phyloP scores from a whole-genome alignment of 2,888 invertebrate species.

The Encarsia formosa region DNA sequence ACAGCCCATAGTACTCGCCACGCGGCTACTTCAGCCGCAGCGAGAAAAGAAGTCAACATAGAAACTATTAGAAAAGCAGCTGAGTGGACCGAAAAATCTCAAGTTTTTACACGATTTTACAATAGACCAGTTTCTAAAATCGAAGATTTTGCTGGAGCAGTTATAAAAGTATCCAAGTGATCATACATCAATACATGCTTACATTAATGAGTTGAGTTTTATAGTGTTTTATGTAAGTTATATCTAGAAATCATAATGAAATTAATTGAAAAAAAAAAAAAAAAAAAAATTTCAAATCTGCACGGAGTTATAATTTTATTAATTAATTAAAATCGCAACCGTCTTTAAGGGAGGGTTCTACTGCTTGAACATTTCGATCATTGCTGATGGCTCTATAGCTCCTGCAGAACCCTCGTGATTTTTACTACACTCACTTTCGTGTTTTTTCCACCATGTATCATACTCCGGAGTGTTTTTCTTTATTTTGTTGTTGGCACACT shows the following conservation, averaged over 20 bases:
- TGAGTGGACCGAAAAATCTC: slow-evolving; percentile 15
- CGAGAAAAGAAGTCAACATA: slow-evolving; percentile 10
- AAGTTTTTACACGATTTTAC: slow-evolving; percentile 14
- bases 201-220: no score
- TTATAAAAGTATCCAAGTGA: neutral
- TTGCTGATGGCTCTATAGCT: no score
- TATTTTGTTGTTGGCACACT: no score
- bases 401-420: no score
- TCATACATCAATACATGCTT: no score
- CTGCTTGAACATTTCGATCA: no score
- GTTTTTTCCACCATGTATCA: no score
- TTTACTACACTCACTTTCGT: no score
- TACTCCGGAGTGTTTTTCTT: no score
- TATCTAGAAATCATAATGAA: neutral
- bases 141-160: neutral
- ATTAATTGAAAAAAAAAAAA: neutral
- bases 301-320: neutral
- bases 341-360: no score
- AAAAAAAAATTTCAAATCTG: neutral
- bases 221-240: neutral
- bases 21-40: slow-evolving; percentile 19
- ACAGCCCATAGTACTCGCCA: no score
- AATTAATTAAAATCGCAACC: no score
- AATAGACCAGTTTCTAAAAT: neutral
- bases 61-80: slow-evolving; percentile 16